Evolutionary conservation across 2,797 vertebrate genomes (phyloP).

Genomic region (Sphenodon punctatus): DNA sequence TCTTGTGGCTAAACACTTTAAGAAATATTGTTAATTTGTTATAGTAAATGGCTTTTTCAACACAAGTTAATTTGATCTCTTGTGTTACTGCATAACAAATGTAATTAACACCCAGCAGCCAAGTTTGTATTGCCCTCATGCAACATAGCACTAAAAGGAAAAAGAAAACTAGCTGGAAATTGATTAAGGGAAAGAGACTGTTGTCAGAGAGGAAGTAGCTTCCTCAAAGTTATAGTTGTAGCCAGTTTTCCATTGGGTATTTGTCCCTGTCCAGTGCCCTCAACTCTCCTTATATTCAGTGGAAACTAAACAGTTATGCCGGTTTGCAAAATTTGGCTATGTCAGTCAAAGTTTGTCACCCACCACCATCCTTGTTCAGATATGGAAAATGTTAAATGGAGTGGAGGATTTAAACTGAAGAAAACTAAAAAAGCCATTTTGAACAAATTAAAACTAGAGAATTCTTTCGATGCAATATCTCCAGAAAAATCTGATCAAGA

Average conservation of each 20-base stretch:
- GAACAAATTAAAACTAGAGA: not conserved
- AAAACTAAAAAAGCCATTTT: not conserved
- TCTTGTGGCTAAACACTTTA: constrained; percentile 60
- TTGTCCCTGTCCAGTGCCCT: not conserved
- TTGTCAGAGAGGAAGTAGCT: not conserved
- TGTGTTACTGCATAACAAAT: constrained; percentile 64
- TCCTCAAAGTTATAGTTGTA: not conserved
- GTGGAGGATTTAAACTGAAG: not conserved
- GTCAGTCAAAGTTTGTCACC: not conserved
- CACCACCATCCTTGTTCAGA: not conserved
- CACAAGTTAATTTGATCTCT: constrained; percentile 65
- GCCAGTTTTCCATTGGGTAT: not conserved
- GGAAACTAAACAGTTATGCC: not conserved
- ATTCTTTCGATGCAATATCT: not conserved
- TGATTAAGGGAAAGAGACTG: constrained; percentile 31
- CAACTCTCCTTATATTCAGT: not conserved
- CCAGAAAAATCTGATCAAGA: not conserved
- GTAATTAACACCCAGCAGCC: constrained; percentile 54
- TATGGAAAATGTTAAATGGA: constrained; percentile 6
- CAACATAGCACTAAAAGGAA: constrained; percentile 41
- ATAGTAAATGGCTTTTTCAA: constrained; percentile 62
- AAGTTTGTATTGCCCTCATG: constrained; percentile 54
- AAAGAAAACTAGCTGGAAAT: constrained; percentile 27
- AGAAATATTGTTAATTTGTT: constrained; percentile 66
- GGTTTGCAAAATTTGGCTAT: not conserved